Base-by-base conservation (phyloP, 2,888 invertebrate species). In the Pyralis farinalis region DNA sequence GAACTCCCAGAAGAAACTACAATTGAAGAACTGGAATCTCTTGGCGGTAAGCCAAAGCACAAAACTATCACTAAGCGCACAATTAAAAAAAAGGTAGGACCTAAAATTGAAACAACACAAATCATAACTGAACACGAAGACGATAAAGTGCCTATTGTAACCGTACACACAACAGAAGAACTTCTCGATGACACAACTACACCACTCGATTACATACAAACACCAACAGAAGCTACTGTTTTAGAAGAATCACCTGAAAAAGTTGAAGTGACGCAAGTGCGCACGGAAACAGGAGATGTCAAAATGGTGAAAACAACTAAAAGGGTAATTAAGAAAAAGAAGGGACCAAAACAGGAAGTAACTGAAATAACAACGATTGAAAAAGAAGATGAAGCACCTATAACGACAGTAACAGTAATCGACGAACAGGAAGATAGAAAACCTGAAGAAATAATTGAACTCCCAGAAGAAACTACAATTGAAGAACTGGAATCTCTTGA, bases 291-390 rank as follows among this genome's bases (percentile, higher is more conserved):
- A 1, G 55, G 55, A 0, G 50, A 52, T 0, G 28, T 44, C 0
- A 47, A 49, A 6, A 44, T 39, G 2, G 34, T 55, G 0, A 53
- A 53, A 31, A 49, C 49, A 0, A 41, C 49, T 0, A 58, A 58
- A 11, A 44, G 47, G 0, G 29, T 60, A 0, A 60, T 71, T 8
- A 69, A 63, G 42, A 85, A 81, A 49, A 71, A 69, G 29, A 66
- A 71, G 43, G 74, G 79, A 7, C 67, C 55, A 0, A 55, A 53
- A 29, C 41, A 55, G 55, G 71, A 62, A 67, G 77, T 74, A 47
- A 85, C 63, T 53, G 74, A 69, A 72, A 83, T 81, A 57, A 77
- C 20, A 55, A 59, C 54, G 0, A 72, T 36, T 53, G 71, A 38
- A 77, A 43, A 46, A 28, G 57, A 57, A 5, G 50, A 49, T 1